Conservation (phyloP, 2,797 vertebrate species). For the Chloroceryle inda region DNA sequence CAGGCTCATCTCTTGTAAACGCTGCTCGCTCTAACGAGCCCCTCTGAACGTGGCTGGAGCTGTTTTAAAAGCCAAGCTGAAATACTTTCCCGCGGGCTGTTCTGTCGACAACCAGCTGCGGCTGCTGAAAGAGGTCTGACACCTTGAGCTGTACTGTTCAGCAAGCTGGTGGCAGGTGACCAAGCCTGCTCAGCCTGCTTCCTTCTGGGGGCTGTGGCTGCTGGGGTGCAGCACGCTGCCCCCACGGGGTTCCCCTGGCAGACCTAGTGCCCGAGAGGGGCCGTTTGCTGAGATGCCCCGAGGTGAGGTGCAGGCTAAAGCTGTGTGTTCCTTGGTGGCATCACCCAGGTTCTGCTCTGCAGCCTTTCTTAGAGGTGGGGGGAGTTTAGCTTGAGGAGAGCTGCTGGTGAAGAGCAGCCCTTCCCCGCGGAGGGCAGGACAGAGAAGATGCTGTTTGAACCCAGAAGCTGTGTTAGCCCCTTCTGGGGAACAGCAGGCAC, state of each 20-base stretch:
- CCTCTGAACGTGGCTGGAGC: background rate
- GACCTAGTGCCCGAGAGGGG: background rate
- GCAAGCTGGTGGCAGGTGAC: background rate
- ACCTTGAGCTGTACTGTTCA: no score
- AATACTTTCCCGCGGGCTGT: accelerated
- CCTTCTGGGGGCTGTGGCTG: background rate
- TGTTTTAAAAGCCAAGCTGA: background rate
- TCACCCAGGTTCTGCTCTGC: accelerated
- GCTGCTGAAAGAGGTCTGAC: background rate
- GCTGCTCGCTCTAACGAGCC: no score
- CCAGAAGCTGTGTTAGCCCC: background rate
- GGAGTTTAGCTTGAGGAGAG: background rate
- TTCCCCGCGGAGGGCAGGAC: background rate
- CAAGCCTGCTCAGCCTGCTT: background rate
- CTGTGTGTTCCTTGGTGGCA: accelerated
- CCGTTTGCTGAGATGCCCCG: accelerated
- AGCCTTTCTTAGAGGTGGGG: background rate
- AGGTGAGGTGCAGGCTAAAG: background rate
- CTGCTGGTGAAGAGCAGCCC: background rate
- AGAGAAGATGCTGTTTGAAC: background rate
- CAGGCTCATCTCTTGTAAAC: accelerated
- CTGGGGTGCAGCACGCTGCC: no score
- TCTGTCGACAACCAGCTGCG: background rate
- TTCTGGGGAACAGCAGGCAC: background rate
- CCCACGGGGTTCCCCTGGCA: accelerated